Evolutionary conservation across 2,797 vertebrate genomes (phyloP), one percentile per base, ranked within the genome.

Genomic region (Falco columbarius): DNA sequence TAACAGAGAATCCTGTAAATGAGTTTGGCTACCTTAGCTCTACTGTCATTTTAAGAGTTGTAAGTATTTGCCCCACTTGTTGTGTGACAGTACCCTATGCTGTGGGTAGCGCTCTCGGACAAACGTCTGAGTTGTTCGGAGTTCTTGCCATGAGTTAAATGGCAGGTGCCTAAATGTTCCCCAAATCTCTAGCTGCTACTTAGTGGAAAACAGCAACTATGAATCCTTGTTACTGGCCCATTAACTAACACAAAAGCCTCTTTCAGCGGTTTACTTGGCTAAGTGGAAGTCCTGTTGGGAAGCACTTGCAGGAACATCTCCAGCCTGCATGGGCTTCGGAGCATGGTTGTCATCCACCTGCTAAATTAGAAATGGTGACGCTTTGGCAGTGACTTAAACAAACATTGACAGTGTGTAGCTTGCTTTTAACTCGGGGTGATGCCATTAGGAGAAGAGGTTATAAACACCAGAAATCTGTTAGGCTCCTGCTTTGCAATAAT

Each of bases 391-490:
- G 56, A 13, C 44, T 90, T 86, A 68, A 81, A 62, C n/a, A 75
- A 79, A 65, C 27, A 40, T 6, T 87, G 81, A 65, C 81, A 70
- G 56, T 24, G 6, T 61, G 49, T 77, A 56, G 49, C 67, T 95
- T 55, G 67, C 84, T 71, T 90, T 93, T 93, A 85, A 82, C 67
- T 86, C 12, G 0, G 54, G 58, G 62, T 89, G 68, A 72, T 89
- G 71, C 67, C 22, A 18, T 91, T 94, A 95, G 85, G 81, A 93
- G 95, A 63, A 82, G 52, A 93, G 77, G 59, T 89, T 94, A 85
- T 89, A 76, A 95, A 95, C 44, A 73, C 36, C 44, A 85, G 63
- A 90, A 92, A 89, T 87, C 86, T 90, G 71, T 91, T 92, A 76
- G 82, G 71, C 36, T 94, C 14, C 32, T 87, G 89, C 89, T 93